phyloP scores from a whole-genome alignment of 2,797 vertebrate genomes.

The Moxostoma hubbsi region DNA sequence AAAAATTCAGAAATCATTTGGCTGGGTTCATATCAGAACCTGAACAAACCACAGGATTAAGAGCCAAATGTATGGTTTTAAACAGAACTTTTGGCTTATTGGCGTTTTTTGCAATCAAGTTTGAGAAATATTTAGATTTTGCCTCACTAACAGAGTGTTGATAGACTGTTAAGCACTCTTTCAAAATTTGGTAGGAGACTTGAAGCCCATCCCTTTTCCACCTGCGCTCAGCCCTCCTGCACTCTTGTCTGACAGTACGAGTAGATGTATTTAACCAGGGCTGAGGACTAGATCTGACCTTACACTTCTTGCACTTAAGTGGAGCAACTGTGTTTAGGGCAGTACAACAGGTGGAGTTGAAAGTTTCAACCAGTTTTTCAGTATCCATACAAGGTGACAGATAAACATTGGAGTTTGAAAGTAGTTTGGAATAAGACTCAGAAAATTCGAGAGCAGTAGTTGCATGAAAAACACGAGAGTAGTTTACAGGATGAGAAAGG shows the following conservation, averaged over 20 bases:
- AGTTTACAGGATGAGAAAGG: not conserved
- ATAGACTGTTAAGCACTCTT: no score
- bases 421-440: not conserved
- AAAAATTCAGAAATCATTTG: not conserved
- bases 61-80: not conserved
- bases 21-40: not conserved
- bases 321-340: not conserved
- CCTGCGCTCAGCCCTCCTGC: not conserved
- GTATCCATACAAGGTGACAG: not conserved
- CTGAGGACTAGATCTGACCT: not conserved
- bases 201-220: no score
- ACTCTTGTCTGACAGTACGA: not conserved
- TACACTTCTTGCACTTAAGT: not conserved
- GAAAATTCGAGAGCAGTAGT: no score
- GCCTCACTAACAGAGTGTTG: no score
- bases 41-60: not conserved
- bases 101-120: not conserved
- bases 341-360: not conserved
- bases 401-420: not conserved
- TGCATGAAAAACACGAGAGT: not conserved
- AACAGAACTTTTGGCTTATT: not conserved
- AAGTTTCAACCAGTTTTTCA: not conserved
- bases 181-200: no score
- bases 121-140: no score
- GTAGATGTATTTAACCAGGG: not conserved